Base-by-base conservation (phyloP, 2,797 vertebrate species). In the Knipowitschia caucasica region DNA sequence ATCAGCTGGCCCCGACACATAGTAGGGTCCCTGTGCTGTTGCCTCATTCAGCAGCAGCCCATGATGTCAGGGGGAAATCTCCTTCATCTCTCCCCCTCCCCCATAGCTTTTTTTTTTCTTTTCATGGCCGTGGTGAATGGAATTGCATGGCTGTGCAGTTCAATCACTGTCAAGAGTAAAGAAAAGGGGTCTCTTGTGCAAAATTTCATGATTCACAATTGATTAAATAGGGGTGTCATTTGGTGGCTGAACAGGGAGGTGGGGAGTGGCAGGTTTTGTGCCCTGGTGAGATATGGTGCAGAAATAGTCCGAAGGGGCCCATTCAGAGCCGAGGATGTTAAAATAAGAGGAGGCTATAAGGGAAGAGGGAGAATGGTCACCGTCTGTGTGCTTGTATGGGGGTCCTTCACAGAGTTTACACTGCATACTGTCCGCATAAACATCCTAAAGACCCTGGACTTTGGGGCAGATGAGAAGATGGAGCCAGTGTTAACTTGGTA, bases 71-170 rank as follows among this genome's bases (percentile, higher is more conserved):
- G 40, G 56, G 70, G 70, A 80, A 81, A 74, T 75, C 57, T 71
- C 80, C 70, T 73, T 75, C 73, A 81, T 78, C 77, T 70, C 69
- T 38, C 71, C 62, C 71, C 62, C 55, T 61, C 72, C 81, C 64
- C 63, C 57, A 1, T 10, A 65, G 49, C 54, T 24, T 76, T 59
- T 83, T 42, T 42, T 42, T 39, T 40, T 77, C 71, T 81, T 81
- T 80, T 74, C 77, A 76, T 77, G 46, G 69, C 75, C 45, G 77
- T 77, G 79, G 78, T 88, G 80, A 88, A 87, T 86, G 82, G 80
- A 83, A 84, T 84, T 84, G 78, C 87, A 84, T 86, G 84, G 84
- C 85, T 87, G 85, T 87, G 85, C 85, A 78, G 82, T 87, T 87
- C 87, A 86, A 87, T 89, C 83, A 87, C 84, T 89, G 87, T 89